Evolutionary conservation across 53 echinoderm and acorn worm genomes (phyloP).

Genomic region (Echinometra lucunter): DNA sequence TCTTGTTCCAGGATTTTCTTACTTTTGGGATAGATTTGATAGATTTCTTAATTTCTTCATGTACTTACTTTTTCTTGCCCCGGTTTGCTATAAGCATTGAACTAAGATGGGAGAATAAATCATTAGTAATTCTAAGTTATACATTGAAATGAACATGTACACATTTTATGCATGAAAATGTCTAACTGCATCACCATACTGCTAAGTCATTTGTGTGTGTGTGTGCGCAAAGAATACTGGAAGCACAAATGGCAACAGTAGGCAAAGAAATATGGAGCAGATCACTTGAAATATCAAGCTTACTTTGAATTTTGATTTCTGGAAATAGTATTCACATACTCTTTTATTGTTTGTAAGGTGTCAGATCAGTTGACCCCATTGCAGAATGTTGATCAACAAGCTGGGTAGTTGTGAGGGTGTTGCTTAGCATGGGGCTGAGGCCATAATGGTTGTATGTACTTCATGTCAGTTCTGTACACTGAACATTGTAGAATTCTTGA

Average conservation of each 20-base stretch:
- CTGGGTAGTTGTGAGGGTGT: not conserved
- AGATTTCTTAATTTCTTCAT: no score
- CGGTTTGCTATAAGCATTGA: not conserved
- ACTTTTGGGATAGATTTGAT: not conserved
- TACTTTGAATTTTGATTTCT: not conserved
- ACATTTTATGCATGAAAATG: slow-evolving; percentile 13
- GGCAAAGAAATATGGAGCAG: not conserved
- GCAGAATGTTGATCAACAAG: not conserved
- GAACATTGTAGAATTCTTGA: not conserved
- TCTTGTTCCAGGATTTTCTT: not conserved
- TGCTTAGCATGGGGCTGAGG: not conserved
- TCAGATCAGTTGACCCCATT: not conserved
- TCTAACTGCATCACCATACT: slow-evolving; percentile 21
- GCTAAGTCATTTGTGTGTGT: not conserved
- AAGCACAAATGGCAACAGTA: not conserved
- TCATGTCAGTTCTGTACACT: not conserved
- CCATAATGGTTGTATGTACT: not conserved
- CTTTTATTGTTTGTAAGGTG: not conserved
- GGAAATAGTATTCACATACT: not conserved
- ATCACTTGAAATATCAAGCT: not conserved
- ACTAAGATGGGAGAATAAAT: not conserved
- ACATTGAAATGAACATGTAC: not conserved
- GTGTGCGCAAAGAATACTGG: not conserved
- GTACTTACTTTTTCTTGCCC: not conserved
- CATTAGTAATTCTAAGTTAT: not conserved